Base-by-base conservation (phyloP, 2,113 vertebrate species). In the Tachysurus vachellii region DNA sequence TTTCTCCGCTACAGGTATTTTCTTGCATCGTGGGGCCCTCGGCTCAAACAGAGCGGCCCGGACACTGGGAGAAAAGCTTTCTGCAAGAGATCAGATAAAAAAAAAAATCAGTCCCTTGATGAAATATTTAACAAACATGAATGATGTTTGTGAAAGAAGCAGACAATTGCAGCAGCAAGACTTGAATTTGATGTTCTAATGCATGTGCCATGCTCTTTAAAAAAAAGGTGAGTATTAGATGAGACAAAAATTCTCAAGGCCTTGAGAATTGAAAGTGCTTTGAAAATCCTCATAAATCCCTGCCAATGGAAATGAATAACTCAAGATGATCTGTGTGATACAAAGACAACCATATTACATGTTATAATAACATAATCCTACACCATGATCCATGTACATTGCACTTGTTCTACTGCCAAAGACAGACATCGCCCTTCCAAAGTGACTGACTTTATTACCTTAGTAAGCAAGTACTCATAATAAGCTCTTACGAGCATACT, bases 1-100 rank as follows among this genome's bases (percentile, higher is more conserved):
- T 86, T 68, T 86, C 89, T 70, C 83, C 87, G 0, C 85, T 82
- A 59, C 77, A 84, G 57, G 85, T 73, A 84, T 89, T 88, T 26
- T 90, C 87, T 81, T 91, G 89, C 91, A 90, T 91, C 12, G 59
- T 87, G 68, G 66, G 71, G 54, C 59, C 88, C 59, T 79, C 66
- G 64, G 80, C 79, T 76, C 21, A 42, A 64, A 77, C 50, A 4
- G 50, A 76, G 73, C 59, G 9, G 53, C 68, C 75, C 62, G 53
- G 83, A 17, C 19, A 1, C 79, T 77, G 62, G 42, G 54, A 26
- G 57, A 31, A 85, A 26, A 28, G 66, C 53, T 83, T 79, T 80
- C 90, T 91, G 50, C 57, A 89, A 80, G n/a, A 79, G 87, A 91
- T 59, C 26, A 88, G 47, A 90, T 14, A 9, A 56, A 88, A 85